Evolutionary conservation across 2,113 vertebrate species (phyloP).

Genomic region (Chionis minor): DNA sequence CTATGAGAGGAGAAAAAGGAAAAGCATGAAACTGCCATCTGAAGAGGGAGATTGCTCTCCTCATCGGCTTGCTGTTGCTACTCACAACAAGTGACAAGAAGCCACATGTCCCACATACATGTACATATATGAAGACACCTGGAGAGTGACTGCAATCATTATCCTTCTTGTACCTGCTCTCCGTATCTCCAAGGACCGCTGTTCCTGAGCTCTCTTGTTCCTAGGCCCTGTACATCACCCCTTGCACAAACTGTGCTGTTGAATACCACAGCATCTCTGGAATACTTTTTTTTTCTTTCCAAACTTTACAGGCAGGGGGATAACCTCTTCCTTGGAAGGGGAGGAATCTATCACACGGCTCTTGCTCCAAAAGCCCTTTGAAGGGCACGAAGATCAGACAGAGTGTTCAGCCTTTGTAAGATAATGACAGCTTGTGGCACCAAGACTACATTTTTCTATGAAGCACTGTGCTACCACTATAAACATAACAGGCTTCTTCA

Average conservation of each 20-base stretch:
- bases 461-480: background rate
- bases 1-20: background rate
- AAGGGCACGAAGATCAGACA: background rate
- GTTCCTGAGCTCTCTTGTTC: background rate
- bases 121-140: background rate
- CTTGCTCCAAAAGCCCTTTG: background rate
- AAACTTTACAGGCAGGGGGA: background rate
- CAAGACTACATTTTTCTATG: background rate
- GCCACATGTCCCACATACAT: background rate
- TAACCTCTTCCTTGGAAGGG: background rate
- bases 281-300: background rate
- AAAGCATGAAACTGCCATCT: background rate
- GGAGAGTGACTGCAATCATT: background rate
- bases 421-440: background rate
- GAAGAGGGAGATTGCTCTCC: background rate
- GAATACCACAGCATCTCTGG: background rate
- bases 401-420: background rate
- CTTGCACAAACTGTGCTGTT: background rate
- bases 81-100: background rate
- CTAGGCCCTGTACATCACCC: background rate
- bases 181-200: background rate
- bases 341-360: background rate
- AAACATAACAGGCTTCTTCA: background rate
- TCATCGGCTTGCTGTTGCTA: background rate
- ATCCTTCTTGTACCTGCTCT: background rate